Evolutionary conservation across 2,113 vertebrate species (phyloP).

Genomic region (Mandrillus leucophaeus): DNA sequence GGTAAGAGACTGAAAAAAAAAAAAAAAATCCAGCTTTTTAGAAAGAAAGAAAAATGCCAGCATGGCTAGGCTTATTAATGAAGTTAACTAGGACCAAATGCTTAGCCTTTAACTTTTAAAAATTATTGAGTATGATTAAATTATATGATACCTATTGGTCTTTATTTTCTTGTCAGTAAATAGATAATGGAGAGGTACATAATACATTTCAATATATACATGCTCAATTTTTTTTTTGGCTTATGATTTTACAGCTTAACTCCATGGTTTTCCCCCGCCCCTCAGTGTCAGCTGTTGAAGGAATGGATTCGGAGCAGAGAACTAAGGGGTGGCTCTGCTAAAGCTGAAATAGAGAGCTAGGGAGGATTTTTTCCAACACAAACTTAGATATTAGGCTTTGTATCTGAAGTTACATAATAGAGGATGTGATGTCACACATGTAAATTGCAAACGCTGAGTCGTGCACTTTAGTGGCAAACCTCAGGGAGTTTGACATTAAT

Average conservation of each 20-base stretch:
- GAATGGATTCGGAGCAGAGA: slow-evolving; percentile 45
- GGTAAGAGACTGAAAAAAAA: slow-evolving; percentile 40
- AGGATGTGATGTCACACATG: slow-evolving; percentile 80
- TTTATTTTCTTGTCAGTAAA: slow-evolving; percentile 50
- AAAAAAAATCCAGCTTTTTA: slow-evolving; percentile 22
- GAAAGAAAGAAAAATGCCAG: slow-evolving; percentile 35
- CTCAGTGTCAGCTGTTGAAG: slow-evolving; percentile 25
- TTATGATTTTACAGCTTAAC: slow-evolving; percentile 16
- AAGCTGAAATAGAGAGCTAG: slow-evolving; percentile 50
- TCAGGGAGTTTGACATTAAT: slow-evolving; percentile 67
- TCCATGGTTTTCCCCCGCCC: accelerated
- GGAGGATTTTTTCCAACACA: slow-evolving; percentile 59
- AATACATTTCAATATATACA: neutral
- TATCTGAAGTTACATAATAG: slow-evolving; percentile 78
- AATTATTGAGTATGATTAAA: slow-evolving; percentile 14
- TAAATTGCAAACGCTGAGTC: slow-evolving; percentile 73
- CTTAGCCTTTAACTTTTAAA: slow-evolving; percentile 47
- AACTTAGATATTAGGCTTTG: slow-evolving; percentile 75
- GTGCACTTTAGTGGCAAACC: slow-evolving; percentile 67
- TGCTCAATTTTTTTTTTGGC: neutral
- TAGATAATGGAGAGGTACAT: slow-evolving; percentile 8
- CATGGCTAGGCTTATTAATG: slow-evolving; percentile 59
- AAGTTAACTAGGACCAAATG: slow-evolving; percentile 64
- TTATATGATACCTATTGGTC: neutral
- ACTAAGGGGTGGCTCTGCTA: slow-evolving; percentile 44